Base-by-base conservation (phyloP, 2,797 vertebrate genomes). In the Hypotaenidia philippensis region DNA sequence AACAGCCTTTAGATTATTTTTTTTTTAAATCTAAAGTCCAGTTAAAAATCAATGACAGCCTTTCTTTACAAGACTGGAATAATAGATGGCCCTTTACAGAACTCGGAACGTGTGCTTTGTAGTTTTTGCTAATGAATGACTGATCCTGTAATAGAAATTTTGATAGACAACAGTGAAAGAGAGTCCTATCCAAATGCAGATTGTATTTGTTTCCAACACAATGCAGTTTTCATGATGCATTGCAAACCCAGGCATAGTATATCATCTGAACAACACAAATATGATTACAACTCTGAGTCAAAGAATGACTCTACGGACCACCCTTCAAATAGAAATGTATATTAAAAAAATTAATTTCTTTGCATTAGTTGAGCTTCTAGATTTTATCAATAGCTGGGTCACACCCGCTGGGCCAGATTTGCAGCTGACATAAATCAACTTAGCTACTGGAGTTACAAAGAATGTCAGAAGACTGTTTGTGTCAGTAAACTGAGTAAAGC, bases 51-150 rank as follows among this genome's bases (percentile, higher is more conserved):
- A 71, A 29, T 56, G 36, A 23, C 40, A 32, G 34, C 71, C 38
- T 44, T 87, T 63, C 63, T 88, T 84, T 53, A 64, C 17, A 69
- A 64, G 44, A 36, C 38, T 40, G 13, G n/a, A 21, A 68, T 86
- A 81, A 91, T 22, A 69, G 76, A 90, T 91, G 25, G 47, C 34
- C 29, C 55, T 69, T 11, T 78, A 44, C 23, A 61, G 55, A 96
- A 59, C 40, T 81, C 34, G 23, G 72, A 93, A 65, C 1, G 1
- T 5, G 10, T 44, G 25, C 69, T 90, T 90, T 86, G 79, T 86
- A 76, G 36, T 81, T 94, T 96, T 88, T 81, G 41, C 59, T 97
- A 96, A 96, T 96, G 89, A 94, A 92, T 86, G 89, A 89, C 84
- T 68, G 53, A 92, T 65, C 45, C 44, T 71, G 92, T 92, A 96